Base-by-base conservation (phyloP, 2,888 invertebrate genomes). In the Heliconius charithonia region DNA sequence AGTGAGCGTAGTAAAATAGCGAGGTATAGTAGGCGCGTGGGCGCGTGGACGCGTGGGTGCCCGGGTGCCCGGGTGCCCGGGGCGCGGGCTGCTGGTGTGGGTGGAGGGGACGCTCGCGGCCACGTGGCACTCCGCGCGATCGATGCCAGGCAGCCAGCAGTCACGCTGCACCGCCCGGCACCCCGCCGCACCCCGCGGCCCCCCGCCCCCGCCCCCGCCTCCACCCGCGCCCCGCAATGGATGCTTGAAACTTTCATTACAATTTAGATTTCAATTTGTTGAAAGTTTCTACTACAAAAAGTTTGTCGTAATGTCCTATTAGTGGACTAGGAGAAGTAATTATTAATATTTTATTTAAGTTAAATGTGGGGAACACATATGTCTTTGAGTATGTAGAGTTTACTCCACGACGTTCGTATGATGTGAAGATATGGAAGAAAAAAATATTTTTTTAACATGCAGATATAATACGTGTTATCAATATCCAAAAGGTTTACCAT, bases 41-140 rank as follows among this genome's bases (percentile, higher is more conserved):
- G n/a, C 16, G 70, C 45, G 76, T 79, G 72, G 69, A 56, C n/a
- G 51, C 45, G 75, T 37, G 67, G 45, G 45, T 45, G 45, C 45
- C 45, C 19, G 45, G 45, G 51, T 19, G 45, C 16, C 9, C 45
- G 51, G 51, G 51, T 19, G 51, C 51, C 3, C 51, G 45, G 45
- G 51, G 63, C 56, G 76, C 67, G 77, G 79, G 65, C 62, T 75
- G 72, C 63, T 41, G 76, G 73, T 65, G 56, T 67, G 71, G 75
- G 56, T 41, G 75, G 76, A 51, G 72, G 74, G 77, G 77, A 73
- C 66, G 75, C 75, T 77, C 73, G 78, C 77, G 65, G 80, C 83
- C 82, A 83, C 82, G 82, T 82, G 83, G 80, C 77, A n/a, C 81
- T 77, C 79, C 81, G 74, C 71, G 25, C 82, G 82, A 83, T 85